Conservation (phyloP, 2,113 vertebrate genomes). For the Scortum barcoo region DNA sequence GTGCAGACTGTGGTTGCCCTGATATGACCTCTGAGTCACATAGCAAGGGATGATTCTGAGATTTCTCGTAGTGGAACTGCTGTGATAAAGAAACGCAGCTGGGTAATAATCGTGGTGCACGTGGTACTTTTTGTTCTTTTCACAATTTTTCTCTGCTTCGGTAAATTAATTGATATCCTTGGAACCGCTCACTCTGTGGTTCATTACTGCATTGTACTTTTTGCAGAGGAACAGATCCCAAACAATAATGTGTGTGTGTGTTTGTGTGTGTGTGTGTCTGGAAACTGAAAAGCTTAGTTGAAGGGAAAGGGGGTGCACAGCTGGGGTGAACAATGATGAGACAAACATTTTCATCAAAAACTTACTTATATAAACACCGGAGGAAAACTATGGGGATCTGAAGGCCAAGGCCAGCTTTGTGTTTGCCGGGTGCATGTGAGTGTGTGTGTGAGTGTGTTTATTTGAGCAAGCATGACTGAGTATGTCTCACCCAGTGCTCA, state of each 20-base stretch:
- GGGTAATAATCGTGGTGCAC: not conserved
- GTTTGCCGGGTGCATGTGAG: slow-evolving; percentile 45
- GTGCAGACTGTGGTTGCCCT: slow-evolving; percentile 23
- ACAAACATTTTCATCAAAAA: slow-evolving; percentile 60
- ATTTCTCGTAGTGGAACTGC: not conserved
- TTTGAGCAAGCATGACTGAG: slow-evolving; percentile 63
- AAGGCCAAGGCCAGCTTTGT: slow-evolving; percentile 43
- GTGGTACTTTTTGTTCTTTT: not conserved
- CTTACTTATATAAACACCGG: slow-evolving; percentile 54
- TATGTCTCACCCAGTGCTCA: slow-evolving; percentile 47
- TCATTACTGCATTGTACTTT: not conserved
- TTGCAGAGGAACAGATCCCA: not conserved
- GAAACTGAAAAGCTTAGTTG: not conserved
- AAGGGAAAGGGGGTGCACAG: not conserved
- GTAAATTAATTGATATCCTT: not conserved
- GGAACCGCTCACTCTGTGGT: not conserved
- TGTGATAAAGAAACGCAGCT: slow-evolving; percentile 2
- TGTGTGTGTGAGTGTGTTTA: slow-evolving; percentile 61
- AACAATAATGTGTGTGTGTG: not conserved
- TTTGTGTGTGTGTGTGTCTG: slow-evolving; percentile 5
- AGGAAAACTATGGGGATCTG: slow-evolving; percentile 31
- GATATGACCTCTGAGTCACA: slow-evolving; percentile 29
- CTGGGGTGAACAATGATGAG: slow-evolving; percentile 46
- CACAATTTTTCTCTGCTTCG: not conserved
- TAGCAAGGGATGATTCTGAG: slow-evolving; percentile 5